Conservation (phyloP, 2,113 vertebrate genomes). For the Ctenomys sociabilis region DNA sequence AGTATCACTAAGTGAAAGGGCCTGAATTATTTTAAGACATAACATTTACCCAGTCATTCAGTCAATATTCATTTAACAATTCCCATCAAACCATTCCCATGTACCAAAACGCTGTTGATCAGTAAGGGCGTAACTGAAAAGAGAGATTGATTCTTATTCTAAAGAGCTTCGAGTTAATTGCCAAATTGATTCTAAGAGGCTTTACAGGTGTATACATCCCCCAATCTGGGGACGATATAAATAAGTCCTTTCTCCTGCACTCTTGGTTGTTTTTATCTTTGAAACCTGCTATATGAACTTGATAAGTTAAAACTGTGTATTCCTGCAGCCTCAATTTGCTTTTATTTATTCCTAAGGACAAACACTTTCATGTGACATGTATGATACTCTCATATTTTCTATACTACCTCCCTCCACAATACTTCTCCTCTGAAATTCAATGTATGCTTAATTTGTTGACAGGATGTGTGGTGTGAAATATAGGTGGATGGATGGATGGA, state of each 20-base stretch:
- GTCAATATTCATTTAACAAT: conserved; percentile 21
- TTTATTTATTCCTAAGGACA: conserved; percentile 8
- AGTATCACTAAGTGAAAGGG: not conserved
- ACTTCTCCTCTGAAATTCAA: not conserved
- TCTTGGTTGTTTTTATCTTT: conserved; percentile 19
- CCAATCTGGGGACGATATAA: not conserved
- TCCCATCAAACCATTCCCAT: conserved; percentile 12
- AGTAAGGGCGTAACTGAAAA: not conserved
- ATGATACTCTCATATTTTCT: not conserved
- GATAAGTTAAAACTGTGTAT: not conserved
- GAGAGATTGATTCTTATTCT: conserved; percentile 4
- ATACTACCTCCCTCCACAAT: not conserved
- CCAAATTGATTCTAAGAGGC: conserved; percentile 26
- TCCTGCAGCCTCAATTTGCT: not conserved
- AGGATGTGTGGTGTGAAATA: not conserved
- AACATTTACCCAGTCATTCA: not conserved
- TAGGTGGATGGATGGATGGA: not conserved
- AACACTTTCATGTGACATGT: not conserved
- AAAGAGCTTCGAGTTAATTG: conserved; percentile 42
- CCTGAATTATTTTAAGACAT: not conserved
- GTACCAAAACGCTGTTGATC: conserved; percentile 10
- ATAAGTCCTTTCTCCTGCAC: not conserved
- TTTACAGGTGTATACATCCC: not conserved
- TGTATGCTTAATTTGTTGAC: conserved; percentile 5
- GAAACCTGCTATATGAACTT: not conserved